These are phyloP conservation scores for Turritopsis rubra DNA, from an alignment of 30 jellyfish, hydroid and myxozoan species.

Conservation along the genomic window DNA sequence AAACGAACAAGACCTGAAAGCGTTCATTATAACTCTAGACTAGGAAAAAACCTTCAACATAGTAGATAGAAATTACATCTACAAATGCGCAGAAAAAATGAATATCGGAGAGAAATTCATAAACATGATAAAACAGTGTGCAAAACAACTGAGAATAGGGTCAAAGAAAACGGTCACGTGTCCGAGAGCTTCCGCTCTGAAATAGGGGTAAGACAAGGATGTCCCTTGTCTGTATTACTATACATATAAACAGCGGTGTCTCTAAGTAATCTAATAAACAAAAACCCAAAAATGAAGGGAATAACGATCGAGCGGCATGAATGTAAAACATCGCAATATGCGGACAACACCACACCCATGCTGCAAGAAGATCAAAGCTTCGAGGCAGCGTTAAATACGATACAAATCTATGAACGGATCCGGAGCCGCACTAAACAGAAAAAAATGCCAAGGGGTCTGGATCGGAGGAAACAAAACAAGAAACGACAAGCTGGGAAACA, in stretches of 20 bases:
- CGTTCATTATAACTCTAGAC: slow-evolving; percentile 23
- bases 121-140: neutral
- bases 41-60: slow-evolving; percentile 39
- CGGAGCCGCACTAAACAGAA: neutral
- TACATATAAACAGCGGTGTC: neutral
- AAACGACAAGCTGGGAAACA: neutral
- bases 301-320: neutral
- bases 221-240: slow-evolving; percentile 11
- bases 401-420: neutral
- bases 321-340: neutral
- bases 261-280: neutral
- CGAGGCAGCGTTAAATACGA: neutral
- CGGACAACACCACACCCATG: slow-evolving; percentile 6
- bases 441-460: neutral
- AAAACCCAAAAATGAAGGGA: slow-evolving; percentile 1
- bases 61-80: slow-evolving; percentile 29
- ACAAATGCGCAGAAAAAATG: neutral
- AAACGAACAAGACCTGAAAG: neutral
- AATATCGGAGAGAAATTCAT: neutral
- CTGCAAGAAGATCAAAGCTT: no score
- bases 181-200: neutral
- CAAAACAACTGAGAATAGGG: neutral
- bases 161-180: neutral
- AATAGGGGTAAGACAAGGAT: slow-evolving; percentile 24
- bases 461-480: neutral